Evolutionary conservation across 2,113 vertebrate species (phyloP).

Genomic region (Coracopsis vasa): DNA sequence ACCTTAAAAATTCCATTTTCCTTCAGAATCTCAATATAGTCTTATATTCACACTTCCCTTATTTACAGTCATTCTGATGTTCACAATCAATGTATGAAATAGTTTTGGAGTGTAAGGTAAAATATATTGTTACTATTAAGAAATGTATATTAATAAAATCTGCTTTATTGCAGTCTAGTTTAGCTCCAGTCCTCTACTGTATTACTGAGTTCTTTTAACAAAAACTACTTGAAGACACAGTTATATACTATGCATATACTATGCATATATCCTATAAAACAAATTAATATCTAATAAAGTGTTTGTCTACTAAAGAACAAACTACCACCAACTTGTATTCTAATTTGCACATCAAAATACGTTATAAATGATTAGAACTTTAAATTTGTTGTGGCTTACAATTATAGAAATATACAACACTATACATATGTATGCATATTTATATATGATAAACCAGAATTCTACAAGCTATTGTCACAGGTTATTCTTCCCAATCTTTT

Average conservation of each 20-base stretch:
- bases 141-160: background rate
- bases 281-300: background rate
- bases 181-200: background rate
- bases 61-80: background rate
- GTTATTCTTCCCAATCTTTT: background rate
- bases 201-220: background rate
- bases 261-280: background rate
- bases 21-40: background rate
- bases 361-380: background rate
- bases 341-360: background rate
- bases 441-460: background rate
- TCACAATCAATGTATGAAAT: background rate
- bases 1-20: background rate
- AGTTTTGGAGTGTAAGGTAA: background rate
- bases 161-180: background rate
- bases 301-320: background rate
- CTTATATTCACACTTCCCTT: background rate
- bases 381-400: background rate
- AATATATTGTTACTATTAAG: background rate
- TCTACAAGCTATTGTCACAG: background rate
- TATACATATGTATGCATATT: background rate
- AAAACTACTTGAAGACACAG: background rate
- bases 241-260: background rate
- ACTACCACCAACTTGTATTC: background rate
- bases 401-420: background rate